A percentile compares a stretch with the other conserved stretches of the same genome.
Evolutionary conservation across 1,140 invertebrate species (phyloP).

Genomic region (Papilio glaucus): DNA sequence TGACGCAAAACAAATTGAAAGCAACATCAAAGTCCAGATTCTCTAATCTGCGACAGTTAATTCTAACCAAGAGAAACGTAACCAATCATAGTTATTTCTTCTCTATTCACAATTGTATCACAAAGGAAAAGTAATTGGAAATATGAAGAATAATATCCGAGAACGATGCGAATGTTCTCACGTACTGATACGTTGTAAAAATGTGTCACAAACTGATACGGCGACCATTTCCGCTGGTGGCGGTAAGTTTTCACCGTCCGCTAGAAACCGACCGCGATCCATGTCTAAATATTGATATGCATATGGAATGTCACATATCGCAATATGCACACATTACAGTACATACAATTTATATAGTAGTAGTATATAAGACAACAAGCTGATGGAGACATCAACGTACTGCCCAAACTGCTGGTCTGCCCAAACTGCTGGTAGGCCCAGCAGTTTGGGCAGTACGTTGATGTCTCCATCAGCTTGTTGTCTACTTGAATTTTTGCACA

Average conservation of each 20-base stretch:
- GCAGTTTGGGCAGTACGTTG: no score
- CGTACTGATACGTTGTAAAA: slow-evolving; percentile 58
- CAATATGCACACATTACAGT: neutral
- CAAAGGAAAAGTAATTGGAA: neutral
- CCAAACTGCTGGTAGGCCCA: no score
- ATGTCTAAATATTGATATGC: neutral
- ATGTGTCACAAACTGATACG: slow-evolving; percentile 75
- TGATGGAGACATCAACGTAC: no score
- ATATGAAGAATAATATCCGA: neutral
- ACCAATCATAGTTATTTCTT: neutral
- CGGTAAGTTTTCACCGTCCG: slow-evolving; percentile 57
- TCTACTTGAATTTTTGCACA: no score
- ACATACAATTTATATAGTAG: no score
- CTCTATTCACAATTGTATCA: neutral
- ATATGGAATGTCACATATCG: slow-evolving; percentile 41
- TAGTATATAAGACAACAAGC: no score
- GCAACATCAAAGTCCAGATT: no score
- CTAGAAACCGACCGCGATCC: slow-evolving; percentile 56
- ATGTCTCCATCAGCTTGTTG: no score
- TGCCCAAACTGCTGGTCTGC: no score
- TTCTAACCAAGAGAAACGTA: neutral
- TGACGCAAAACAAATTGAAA: neutral
- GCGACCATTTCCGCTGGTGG: slow-evolving; percentile 64
- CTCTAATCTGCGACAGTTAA: neutral
- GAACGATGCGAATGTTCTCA: slow-evolving; percentile 55